Evolutionary conservation across 2,888 invertebrate species (phyloP).

Genomic region (Iselma pallidipennis): DNA sequence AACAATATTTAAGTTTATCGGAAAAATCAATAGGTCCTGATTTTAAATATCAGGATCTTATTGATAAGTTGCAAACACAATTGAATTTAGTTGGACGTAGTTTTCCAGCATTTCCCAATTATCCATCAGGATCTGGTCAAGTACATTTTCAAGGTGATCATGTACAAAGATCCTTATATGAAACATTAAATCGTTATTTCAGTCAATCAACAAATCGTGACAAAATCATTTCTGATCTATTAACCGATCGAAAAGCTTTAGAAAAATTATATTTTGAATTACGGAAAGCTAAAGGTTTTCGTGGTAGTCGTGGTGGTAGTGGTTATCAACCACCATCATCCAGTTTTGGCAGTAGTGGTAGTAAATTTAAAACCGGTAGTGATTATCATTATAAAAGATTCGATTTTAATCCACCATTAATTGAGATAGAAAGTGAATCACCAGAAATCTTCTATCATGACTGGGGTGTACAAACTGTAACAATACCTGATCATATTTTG

Average conservation of each 20-base stretch:
- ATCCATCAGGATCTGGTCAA: conserved; percentile 16
- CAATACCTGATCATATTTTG: conserved; percentile 63
- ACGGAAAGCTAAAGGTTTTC: conserved; percentile 66
- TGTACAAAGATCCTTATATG: conserved; percentile 64
- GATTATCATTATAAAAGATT: conserved; percentile 10
- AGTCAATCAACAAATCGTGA: conserved; percentile 68
- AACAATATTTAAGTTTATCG: conserved; percentile 67
- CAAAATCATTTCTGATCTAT: conserved; percentile 70
- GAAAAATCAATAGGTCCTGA: conserved; percentile 36
- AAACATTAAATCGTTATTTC: conserved; percentile 71
- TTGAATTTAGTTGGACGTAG: conserved; percentile 47
- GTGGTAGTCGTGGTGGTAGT: conserved; percentile 50
- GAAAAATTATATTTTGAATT: conserved; percentile 75
- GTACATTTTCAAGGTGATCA: conserved; percentile 58
- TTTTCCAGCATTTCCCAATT: conserved; percentile 8
- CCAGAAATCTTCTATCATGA: conserved; percentile 57
- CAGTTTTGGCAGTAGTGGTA: neutral
- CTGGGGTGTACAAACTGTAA: conserved; percentile 65
- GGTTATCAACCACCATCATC: conserved; percentile 32
- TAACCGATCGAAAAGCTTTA: conserved; percentile 73
- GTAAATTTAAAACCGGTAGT: conserved; percentile 5
- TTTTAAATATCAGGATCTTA: conserved; percentile 66
- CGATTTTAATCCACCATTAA: conserved; percentile 61
- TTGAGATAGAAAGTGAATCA: conserved; percentile 67
- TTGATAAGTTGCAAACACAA: conserved; percentile 67